Evolutionary conservation across 1,140 invertebrate species (phyloP).

Genomic region (Drosophila hydei): DNA sequence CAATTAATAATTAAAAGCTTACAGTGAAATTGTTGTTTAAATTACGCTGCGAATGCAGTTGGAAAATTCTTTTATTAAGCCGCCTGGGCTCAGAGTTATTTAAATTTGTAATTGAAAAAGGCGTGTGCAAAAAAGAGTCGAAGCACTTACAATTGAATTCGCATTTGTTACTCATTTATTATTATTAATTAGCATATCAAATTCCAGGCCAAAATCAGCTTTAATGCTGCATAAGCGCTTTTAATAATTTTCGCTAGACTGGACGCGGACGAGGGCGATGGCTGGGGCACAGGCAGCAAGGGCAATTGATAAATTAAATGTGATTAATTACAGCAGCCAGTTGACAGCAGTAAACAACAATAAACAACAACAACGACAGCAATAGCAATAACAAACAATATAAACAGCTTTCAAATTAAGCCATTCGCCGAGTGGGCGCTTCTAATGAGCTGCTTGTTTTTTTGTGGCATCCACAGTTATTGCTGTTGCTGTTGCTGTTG

Average conservation of each 20-base stretch:
- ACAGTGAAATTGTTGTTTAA: background rate
- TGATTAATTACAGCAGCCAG: conserved; percentile 37
- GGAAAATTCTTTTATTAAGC: background rate
- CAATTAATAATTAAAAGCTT: background rate
- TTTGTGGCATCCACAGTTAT: conserved; percentile 10
- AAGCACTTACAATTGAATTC: background rate
- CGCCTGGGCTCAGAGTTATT: background rate
- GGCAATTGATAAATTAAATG: conserved; percentile 38
- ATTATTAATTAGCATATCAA: conserved; percentile 40
- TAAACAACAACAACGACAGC: background rate
- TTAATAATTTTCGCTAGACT: conserved; percentile 24
- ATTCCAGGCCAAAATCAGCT: conserved; percentile 17
- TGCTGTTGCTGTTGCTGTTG: background rate
- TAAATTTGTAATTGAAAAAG: conserved; percentile 2
- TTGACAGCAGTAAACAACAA: background rate
- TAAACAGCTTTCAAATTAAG: background rate
- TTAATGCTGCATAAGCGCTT: conserved; percentile 41
- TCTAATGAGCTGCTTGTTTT: conserved; percentile 32
- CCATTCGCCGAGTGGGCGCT: background rate
- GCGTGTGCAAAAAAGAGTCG: background rate
- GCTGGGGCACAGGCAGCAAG: background rate
- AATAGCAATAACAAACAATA: conserved; percentile 3
- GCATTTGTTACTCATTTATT: conserved; percentile 2
- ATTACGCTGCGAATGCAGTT: background rate
- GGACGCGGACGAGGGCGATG: too few species aligned